phyloP scores from a whole-genome alignment of 2,797 vertebrate species.

The Anniella stebbinsi region DNA sequence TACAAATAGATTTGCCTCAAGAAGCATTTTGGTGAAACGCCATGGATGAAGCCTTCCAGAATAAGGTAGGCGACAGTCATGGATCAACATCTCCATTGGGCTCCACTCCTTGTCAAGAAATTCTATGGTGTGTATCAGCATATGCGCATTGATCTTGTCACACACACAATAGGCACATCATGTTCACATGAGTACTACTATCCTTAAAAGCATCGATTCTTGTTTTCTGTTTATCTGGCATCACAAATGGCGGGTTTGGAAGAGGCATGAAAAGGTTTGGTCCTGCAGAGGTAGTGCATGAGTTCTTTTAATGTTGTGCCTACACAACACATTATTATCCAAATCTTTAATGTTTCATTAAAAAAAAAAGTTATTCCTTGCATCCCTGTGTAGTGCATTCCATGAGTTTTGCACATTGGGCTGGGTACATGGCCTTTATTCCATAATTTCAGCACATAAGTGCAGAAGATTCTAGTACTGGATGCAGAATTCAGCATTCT shows the following conservation, averaged over 20 bases:
- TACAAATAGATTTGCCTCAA: neutral
- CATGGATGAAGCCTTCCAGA: neutral
- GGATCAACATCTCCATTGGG: neutral
- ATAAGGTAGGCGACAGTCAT: too few relatives aligned
- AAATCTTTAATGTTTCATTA: neutral
- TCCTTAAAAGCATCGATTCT: neutral
- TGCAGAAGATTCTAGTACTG: too few relatives aligned
- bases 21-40: neutral
- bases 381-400: too few relatives aligned
- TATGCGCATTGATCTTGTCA: neutral
- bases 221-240: neutral
- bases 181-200: neutral
- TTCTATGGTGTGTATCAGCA: neutral
- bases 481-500: too few relatives aligned
- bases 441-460: too few relatives aligned
- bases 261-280: neutral
- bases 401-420: too few relatives aligned
- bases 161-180: too few relatives aligned
- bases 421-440: too few relatives aligned
- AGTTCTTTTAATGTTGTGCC: neutral
- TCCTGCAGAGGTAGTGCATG: neutral
- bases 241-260: neutral
- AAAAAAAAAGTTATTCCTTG: too few relatives aligned
- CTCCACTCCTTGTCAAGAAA: neutral
- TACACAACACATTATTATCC: neutral